Conservation (phyloP, 2,797 vertebrate species). For the Lacerta agilis region DNA sequence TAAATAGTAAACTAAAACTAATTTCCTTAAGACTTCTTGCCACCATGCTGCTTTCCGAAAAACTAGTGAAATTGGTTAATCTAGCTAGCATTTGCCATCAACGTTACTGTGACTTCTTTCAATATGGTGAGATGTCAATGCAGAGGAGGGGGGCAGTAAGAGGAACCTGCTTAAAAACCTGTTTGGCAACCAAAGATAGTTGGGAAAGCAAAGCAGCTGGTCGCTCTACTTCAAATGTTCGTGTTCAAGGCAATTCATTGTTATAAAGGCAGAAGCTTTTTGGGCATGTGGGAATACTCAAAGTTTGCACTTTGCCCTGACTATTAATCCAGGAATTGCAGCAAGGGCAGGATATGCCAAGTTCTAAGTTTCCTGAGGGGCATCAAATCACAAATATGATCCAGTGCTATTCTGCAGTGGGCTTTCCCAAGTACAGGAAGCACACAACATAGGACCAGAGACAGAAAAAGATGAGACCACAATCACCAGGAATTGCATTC, state of each 20-base stretch:
- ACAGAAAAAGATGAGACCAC: neutral
- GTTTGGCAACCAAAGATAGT: neutral
- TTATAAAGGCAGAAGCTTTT: neutral
- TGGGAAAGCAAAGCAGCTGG: neutral
- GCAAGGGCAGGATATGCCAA: neutral
- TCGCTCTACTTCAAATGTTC: neutral
- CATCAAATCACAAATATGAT: neutral
- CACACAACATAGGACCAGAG: neutral
- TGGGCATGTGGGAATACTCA: neutral
- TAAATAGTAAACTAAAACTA: neutral
- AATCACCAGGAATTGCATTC: neutral
- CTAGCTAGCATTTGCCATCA: neutral
- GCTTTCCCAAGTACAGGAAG: neutral
- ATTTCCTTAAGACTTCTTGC: slow-evolving; percentile 36
- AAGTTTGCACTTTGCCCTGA: neutral
- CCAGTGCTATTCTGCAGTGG: neutral
- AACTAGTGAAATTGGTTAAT: neutral
- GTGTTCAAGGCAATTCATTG: neutral
- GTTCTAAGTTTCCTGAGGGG: neutral
- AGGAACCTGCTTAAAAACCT: neutral
- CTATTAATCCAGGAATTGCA: neutral
- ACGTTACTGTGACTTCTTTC: neutral
- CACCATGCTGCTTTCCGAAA: neutral
- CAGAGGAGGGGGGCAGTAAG: fast-evolving
- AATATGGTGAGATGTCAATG: fast-evolving